Conservation (phyloP, 1,140 invertebrate genomes). For the Aphelenchoides besseyi region DNA sequence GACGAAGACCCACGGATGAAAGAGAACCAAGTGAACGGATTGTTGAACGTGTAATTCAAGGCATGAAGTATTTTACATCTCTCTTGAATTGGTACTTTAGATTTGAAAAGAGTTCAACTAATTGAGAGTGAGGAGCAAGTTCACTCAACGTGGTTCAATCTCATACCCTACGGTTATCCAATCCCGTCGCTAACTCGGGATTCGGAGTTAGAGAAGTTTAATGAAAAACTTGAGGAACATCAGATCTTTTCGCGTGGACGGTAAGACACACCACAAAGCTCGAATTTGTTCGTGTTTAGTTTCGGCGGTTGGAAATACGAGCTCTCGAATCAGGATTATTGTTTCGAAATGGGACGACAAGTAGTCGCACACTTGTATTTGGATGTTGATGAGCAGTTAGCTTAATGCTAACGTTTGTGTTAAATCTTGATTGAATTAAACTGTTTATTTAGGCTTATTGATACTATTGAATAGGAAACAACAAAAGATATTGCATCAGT, state of each 20-base stretch:
- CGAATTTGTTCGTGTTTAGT: too few species aligned
- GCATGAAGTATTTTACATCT: not conserved
- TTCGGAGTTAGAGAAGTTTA: constrained; percentile 24
- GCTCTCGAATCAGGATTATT: constrained; percentile 49
- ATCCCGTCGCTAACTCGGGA: constrained; percentile 43
- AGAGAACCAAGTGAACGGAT: constrained; percentile 19
- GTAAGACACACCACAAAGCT: too few species aligned
- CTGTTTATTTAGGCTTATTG: too few species aligned
- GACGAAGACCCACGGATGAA: constrained; percentile 20
- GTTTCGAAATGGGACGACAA: constrained; percentile 23
- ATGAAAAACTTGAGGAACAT: constrained; percentile 27
- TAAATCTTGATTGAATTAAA: too few species aligned
- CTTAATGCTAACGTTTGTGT: not conserved
- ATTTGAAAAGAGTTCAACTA: constrained; percentile 31
- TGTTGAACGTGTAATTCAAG: constrained; percentile 22
- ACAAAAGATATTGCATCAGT: too few species aligned
- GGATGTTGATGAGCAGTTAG: not conserved
- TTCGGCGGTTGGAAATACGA: constrained; percentile 53
- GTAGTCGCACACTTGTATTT: not conserved
- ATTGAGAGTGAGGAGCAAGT: constrained; percentile 33
- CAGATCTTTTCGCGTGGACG: constrained; percentile 46
- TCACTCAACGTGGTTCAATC: constrained; percentile 25
- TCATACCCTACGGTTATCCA: constrained; percentile 42
- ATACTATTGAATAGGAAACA: too few species aligned
- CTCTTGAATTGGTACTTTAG: constrained; percentile 15